Base-by-base conservation (phyloP, 37 sponge, comb jelly and placozoan species). In the Ephydatia muelleri region DNA sequence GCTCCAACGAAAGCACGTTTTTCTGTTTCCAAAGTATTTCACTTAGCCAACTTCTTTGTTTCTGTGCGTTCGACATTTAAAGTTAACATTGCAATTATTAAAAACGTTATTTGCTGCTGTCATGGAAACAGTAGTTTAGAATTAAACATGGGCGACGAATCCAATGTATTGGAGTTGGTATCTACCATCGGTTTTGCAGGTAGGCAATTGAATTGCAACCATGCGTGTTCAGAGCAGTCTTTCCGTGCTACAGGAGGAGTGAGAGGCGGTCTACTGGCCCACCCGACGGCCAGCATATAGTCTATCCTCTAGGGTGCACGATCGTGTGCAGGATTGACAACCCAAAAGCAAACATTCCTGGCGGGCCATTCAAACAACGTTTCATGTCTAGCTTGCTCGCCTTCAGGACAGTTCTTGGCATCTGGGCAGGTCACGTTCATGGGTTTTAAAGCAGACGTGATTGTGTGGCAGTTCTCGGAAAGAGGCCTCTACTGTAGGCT, bases 391-490 rank as follows among this genome's bases (percentile, higher is more conserved):
- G 88, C 95, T 30, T 89, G 95, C 68, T 95, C 96, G 33, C 72
- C 79, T 25, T 91, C 92, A 4, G 98, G 98, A 16, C 16, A 67
- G 16, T 97, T 85, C 70, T 68, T 97, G 2, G 98, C 96, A 11
- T 97, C 98, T 32, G 98, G 98, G 0, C 98, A 97, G 82, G 85
- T 92, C 12, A 96, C 99, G 0, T 92, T 94, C 93, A 98, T 98
- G 99, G 99, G 99, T 19, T 98, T 98, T 90, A 96, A 94, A 81
- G 99, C 99, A 75, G 99, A 98, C 67, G 95, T 96, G 14, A 98
- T 98, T 82, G 86, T 98, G 75, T 98, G 99, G 99, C 83, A 82
- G 36, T 98, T 94, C 82, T 34, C 25, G 19, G 89, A 89, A 36
- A 65, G 81, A 65, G 47, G 26, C 21, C 80, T 92, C 3, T 91